Evolutionary conservation across 2,888 invertebrate species (phyloP).

Genomic region (Cephalotes varians): DNA sequence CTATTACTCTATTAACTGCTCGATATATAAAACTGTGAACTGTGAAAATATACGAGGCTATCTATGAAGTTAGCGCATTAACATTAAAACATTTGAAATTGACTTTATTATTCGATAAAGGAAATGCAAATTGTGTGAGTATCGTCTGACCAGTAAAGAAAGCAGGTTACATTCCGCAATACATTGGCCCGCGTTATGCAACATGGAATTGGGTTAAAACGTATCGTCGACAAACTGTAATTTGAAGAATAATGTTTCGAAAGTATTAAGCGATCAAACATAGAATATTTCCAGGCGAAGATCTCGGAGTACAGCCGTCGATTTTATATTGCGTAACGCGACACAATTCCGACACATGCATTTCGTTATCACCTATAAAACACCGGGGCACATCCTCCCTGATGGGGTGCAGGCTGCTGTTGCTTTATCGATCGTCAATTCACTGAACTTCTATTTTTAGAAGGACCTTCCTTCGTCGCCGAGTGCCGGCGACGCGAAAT

Average conservation of each 20-base stretch:
- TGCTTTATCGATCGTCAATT: conserved; percentile 58
- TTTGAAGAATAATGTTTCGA: not conserved
- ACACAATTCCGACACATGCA: conserved; percentile 18
- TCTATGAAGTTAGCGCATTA: too few species aligned
- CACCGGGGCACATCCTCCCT: conserved; percentile 35
- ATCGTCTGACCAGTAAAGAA: not conserved
- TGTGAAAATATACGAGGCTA: too few species aligned
- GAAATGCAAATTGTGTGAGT: not conserved
- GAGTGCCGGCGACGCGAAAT: conserved; percentile 45
- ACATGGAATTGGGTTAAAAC: conserved; percentile 3
- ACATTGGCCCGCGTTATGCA: not conserved
- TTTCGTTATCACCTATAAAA: conserved; percentile 41
- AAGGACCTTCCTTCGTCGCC: conserved; percentile 53
- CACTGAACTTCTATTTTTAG: conserved; percentile 60
- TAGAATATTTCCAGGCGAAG: not conserved
- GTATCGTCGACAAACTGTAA: not conserved
- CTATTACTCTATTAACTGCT: too few species aligned
- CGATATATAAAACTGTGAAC: not conserved
- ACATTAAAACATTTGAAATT: too few species aligned
- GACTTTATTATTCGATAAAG: not conserved
- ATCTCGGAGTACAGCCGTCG: not conserved
- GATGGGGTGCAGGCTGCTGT: conserved; percentile 54
- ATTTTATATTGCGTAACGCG: conserved; percentile 14
- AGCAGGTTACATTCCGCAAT: conserved; percentile 8
- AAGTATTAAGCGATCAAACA: not conserved